Conservation (phyloP, 2,113 vertebrate genomes). For the Camelus bactrianus region DNA sequence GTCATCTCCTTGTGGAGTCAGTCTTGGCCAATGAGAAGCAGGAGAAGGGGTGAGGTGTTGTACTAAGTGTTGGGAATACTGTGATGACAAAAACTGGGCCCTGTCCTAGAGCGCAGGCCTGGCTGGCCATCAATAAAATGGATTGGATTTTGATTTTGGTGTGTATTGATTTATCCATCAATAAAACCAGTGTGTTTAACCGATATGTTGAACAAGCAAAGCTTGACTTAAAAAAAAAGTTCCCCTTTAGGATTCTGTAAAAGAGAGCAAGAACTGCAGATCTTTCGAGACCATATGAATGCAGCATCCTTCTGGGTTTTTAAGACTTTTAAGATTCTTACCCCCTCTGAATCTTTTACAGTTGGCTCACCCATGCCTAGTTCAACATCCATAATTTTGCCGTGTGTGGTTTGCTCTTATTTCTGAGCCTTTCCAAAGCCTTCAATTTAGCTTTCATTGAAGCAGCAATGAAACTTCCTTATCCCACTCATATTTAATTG, state of each 20-base stretch:
- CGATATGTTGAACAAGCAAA: background rate
- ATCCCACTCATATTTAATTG: slow-evolving; percentile 57
- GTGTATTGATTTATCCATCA: background rate
- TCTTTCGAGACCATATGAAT: background rate
- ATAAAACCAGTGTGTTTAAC: background rate
- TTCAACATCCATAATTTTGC: background rate
- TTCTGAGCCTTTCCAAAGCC: slow-evolving; percentile 20
- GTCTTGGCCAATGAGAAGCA: background rate
- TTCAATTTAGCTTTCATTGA: slow-evolving; percentile 64
- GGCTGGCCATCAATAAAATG: background rate
- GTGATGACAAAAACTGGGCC: background rate
- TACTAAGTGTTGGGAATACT: background rate
- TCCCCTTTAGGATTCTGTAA: background rate
- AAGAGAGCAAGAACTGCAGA: background rate
- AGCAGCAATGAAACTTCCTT: background rate
- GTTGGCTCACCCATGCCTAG: background rate
- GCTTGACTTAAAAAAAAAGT: background rate
- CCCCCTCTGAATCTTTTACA: background rate
- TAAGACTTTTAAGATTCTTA: background rate
- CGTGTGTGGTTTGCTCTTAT: background rate
- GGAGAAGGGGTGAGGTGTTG: background rate
- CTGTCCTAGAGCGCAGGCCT: background rate
- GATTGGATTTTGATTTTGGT: too few relatives aligned
- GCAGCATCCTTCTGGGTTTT: background rate
- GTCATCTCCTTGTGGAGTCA: background rate